Conservation (phyloP, 2,888 invertebrate genomes). For the Agonopterix arenella region DNA sequence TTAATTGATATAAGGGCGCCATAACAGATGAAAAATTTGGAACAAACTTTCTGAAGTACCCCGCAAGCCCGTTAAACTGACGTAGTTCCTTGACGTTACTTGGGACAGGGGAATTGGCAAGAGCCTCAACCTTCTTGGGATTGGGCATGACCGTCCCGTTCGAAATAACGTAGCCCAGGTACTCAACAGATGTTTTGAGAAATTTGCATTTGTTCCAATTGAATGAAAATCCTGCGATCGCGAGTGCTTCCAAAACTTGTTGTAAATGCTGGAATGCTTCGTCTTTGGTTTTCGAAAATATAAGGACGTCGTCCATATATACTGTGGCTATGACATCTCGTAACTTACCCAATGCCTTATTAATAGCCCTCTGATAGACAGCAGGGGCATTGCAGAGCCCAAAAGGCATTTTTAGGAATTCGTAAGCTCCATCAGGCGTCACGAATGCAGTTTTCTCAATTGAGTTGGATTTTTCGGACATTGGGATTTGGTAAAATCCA, state of each 20-base stretch:
- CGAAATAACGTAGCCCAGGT: neutral
- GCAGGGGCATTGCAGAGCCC: slow-evolving; percentile 33
- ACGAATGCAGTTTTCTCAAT: slow-evolving; percentile 33
- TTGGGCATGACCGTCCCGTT: neutral
- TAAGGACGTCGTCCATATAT: neutral
- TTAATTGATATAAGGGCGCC: neutral
- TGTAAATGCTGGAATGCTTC: neutral
- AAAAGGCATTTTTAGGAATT: slow-evolving; percentile 19
- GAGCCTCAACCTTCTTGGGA: slow-evolving; percentile 1
- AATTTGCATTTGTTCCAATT: neutral
- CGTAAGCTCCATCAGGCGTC: slow-evolving; percentile 36
- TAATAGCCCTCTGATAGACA: slow-evolving; percentile 34
- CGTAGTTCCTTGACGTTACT: neutral
- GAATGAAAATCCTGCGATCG: neutral
- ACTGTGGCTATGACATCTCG: neutral
- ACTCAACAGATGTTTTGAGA: neutral
- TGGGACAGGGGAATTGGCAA: neutral
- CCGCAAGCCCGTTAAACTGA: neutral
- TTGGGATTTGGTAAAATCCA: slow-evolving; percentile 9
- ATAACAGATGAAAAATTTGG: slow-evolving; percentile 1
- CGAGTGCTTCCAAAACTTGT: neutral
- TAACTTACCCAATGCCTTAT: slow-evolving; percentile 9
- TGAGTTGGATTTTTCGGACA: slow-evolving; percentile 9
- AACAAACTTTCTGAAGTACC: neutral
- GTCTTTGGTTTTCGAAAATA: neutral